A percentile compares a stretch with the other conserved stretches of the same genome.
These are phyloP conservation scores for Xenopus laevis DNA, from an alignment of 2,113 vertebrate genomes.

Conservation along the genomic window DNA sequence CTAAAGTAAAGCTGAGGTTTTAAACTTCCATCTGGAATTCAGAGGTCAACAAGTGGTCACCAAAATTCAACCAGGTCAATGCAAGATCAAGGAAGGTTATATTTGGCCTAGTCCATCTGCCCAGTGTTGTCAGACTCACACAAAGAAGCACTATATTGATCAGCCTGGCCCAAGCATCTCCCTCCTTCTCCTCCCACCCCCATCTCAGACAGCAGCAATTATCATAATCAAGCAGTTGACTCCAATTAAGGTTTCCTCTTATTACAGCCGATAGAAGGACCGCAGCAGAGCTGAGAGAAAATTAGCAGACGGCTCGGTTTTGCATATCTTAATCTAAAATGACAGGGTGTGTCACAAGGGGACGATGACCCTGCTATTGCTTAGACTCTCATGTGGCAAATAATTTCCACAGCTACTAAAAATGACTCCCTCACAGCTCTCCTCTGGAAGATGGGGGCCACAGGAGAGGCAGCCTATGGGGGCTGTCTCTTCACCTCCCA, in stretches of 20 bases:
- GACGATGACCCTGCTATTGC: constrained; percentile 81
- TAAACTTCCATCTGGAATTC: constrained; percentile 5
- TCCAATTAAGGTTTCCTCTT: constrained; percentile 95
- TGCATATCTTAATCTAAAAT: constrained; percentile 98
- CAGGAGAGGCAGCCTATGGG: constrained; percentile 39
- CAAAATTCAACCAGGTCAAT: constrained; percentile 54
- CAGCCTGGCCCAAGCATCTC: constrained; percentile 49
- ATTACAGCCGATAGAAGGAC: constrained; percentile 76
- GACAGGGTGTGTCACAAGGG: constrained; percentile 91
- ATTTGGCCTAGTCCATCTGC: constrained; percentile 54
- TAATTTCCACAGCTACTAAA: constrained; percentile 80
- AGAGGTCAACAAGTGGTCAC: constrained; percentile 45
- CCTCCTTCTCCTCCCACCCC: constrained; percentile 24
- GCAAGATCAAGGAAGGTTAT: constrained; percentile 49
- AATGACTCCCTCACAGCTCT: constrained; percentile 81
- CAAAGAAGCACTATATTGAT: constrained; percentile 55
- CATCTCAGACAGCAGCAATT: constrained; percentile 92
- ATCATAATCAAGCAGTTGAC: constrained; percentile 95
- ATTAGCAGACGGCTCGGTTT: constrained; percentile 77
- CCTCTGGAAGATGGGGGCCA: constrained; percentile 53
- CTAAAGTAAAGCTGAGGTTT: neutral
- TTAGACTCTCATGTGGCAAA: constrained; percentile 82
- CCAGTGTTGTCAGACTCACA: constrained; percentile 44
- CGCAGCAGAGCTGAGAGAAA: constrained; percentile 65
- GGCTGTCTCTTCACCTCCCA: constrained; percentile 22